phyloP scores from a whole-genome alignment of 2,113 vertebrate genomes.

The Recurvirostra avosetta region DNA sequence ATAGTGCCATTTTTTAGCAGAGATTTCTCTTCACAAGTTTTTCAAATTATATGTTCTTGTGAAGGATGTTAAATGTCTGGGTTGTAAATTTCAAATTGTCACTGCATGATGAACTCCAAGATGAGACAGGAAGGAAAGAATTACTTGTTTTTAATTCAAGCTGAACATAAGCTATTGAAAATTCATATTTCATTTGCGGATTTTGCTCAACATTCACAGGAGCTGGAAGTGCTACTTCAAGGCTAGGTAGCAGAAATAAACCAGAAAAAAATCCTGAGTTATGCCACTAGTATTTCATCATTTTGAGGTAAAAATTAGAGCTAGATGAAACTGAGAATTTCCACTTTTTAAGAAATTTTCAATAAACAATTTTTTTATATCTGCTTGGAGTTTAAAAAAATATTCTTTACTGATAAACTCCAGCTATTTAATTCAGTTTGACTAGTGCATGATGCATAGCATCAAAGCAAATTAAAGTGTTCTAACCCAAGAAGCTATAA shows the following conservation, averaged over 20 bases:
- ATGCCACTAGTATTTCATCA: background rate
- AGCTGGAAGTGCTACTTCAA: background rate
- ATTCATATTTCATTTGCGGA: conserved; percentile 51
- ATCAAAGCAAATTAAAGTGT: background rate
- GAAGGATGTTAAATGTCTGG: conserved; percentile 70
- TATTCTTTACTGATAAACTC: background rate
- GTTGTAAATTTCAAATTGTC: conserved; percentile 68
- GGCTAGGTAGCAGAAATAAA: background rate
- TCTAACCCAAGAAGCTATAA: background rate
- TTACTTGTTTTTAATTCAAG: conserved; percentile 55
- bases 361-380: background rate
- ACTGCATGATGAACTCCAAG: conserved; percentile 62
- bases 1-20: conserved; percentile 54
- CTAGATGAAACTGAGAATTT: background rate
- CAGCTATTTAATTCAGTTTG: background rate
- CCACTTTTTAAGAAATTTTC: background rate
- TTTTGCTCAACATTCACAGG: conserved; percentile 46
- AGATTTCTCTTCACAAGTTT: conserved; percentile 72
- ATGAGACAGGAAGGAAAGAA: conserved; percentile 37
- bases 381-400: background rate
- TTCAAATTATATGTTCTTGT: conserved; percentile 76
- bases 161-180: conserved; percentile 55
- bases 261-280: background rate
- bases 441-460: background rate
- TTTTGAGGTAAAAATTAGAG: conserved; percentile 4